Evolutionary conservation across 1,140 invertebrate species (phyloP).

Genomic region (Leptinotarsa undecemlineata): DNA sequence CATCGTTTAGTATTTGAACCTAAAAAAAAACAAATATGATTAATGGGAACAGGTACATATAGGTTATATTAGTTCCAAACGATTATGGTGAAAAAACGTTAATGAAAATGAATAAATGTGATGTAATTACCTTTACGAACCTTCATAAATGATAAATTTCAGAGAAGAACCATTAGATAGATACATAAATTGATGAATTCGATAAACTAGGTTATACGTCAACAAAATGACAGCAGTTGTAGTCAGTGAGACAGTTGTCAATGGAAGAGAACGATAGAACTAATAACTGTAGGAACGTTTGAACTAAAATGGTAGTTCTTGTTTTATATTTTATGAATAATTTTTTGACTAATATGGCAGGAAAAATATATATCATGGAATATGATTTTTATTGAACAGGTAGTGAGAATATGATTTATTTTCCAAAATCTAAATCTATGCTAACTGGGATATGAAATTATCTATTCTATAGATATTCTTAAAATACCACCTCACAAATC

Average conservation of each 20-base stretch:
- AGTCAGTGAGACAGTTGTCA: background rate
- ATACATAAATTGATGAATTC: slow-evolving; percentile 2
- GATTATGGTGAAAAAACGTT: background rate
- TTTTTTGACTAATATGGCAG: too few relatives aligned
- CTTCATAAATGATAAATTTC: background rate
- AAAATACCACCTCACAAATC: too few relatives aligned
- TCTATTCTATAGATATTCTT: too few relatives aligned
- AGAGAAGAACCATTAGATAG: background rate
- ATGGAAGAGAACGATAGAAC: background rate
- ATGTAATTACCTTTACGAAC: background rate
- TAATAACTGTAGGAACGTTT: background rate
- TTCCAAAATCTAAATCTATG: too few relatives aligned
- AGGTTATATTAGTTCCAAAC: background rate
- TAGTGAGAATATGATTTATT: too few relatives aligned
- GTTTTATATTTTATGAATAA: too few relatives aligned
- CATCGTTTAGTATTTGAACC: slow-evolving; percentile 31
- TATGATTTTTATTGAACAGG: too few relatives aligned
- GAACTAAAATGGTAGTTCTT: background rate
- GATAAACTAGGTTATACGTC: slow-evolving; percentile 2
- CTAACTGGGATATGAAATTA: too few relatives aligned
- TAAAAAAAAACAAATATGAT: slow-evolving; percentile 15
- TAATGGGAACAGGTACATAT: background rate
- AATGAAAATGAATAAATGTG: background rate
- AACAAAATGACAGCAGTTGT: background rate
- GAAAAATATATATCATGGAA: too few relatives aligned